Base-by-base conservation (phyloP, 2,888 invertebrate species). In the Epirrhoe tristata region DNA sequence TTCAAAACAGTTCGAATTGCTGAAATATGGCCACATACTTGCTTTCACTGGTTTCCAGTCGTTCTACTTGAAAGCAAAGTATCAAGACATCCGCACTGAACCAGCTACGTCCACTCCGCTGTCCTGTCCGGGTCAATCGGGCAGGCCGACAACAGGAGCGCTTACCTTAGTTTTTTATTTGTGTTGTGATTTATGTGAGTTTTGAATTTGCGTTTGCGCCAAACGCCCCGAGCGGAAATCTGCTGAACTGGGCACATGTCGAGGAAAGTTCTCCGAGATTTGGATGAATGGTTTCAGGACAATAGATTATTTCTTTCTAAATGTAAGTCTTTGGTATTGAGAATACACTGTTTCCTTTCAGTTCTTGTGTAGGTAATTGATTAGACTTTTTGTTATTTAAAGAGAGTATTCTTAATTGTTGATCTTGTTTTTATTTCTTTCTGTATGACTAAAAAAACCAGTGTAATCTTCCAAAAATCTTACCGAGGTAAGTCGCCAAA, bases 101-200 rank as follows among this genome's bases (percentile, higher is more conserved):
- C 39, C 52, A 60, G 63, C 59, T 63, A 10, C 39, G 39, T 17
- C 31, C n/a, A 0, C 2, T 1, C 1, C 4, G 12, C 68, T 64
- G 60, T 60, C 60, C 36, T 36, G 67, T 43, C 17, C 54, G 64
- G 63, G 67, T 68, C 67, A 67, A 53, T 71, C 79, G 77, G 74
- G 79, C 82, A 81, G 86, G 85, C 82, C 89, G 85, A 90, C 92
- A 90, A 89, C 91, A 89, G 91, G 90, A 89, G 87, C 91, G 92
- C 93, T 92, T 92, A 93, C 93, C 93, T 93, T 90, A 83, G 87
- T 93, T 92, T 90, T 93, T 93, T 93, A 91, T 92, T 93, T 93
- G 90, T 91, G 50, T 80, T 72, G 85, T 90, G 93, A 93, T 93
- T 92, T 93, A 93, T 92, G 82, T 84, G 78, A 91, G 92, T 92